Conservation (phyloP, 2,888 invertebrate genomes). For the Caenorhabditis angaria region DNA sequence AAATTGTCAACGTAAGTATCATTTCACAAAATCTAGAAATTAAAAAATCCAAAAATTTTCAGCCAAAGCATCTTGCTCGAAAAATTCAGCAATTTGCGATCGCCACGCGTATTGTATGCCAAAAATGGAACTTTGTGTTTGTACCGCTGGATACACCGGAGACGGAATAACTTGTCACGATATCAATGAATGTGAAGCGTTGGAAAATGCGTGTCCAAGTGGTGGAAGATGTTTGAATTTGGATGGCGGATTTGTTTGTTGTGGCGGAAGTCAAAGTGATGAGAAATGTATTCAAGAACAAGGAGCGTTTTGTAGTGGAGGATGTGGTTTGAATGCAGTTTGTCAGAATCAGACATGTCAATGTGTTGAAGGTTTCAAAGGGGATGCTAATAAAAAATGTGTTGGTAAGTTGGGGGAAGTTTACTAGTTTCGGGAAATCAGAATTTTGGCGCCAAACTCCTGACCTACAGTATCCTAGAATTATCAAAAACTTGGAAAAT, state of each 20-base stretch:
- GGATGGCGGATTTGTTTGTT: constrained; percentile 72
- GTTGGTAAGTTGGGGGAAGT: constrained; percentile 8
- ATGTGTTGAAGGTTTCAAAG: constrained; percentile 87
- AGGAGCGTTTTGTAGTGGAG: constrained; percentile 66
- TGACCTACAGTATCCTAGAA: too few species aligned
- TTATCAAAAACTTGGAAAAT: too few species aligned
- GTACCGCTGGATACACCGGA: constrained; percentile 65
- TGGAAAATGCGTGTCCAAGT: constrained; percentile 58
- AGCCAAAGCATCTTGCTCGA: constrained; percentile 63
- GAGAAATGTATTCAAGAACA: constrained; percentile 65
- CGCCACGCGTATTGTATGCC: constrained; percentile 64
- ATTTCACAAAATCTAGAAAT: constrained; percentile 10
- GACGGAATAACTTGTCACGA: constrained; percentile 68
- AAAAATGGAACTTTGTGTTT: constrained; percentile 62
- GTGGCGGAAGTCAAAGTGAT: constrained; percentile 70
- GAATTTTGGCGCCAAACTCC: too few species aligned
- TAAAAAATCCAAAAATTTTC: constrained; percentile 26
- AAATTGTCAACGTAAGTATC: constrained; percentile 59
- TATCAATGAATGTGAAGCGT: constrained; percentile 69
- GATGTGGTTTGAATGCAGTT: constrained; percentile 65
- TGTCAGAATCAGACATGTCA: constrained; percentile 77
- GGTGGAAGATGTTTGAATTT: constrained; percentile 66
- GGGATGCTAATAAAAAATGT: constrained; percentile 77
- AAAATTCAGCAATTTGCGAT: constrained; percentile 63
- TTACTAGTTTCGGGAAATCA: too few species aligned